phyloP scores from a whole-genome alignment of 2,797 vertebrate species.

The Sphaeramia orbicularis region DNA sequence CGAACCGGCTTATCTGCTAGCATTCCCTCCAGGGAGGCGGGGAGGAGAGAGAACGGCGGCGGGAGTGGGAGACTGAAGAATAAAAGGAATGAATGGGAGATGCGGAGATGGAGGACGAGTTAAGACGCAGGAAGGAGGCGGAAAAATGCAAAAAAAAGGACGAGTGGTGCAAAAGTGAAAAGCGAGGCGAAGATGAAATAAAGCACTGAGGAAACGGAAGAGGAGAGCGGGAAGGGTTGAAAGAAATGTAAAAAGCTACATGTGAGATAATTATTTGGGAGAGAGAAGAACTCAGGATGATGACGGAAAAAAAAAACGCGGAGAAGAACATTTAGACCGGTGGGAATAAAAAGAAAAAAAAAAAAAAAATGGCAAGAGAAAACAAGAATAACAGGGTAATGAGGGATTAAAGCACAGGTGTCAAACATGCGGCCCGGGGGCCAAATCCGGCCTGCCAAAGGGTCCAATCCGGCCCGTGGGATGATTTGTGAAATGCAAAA shows the following conservation, averaged over 20 bases:
- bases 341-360: background rate
- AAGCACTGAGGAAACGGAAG: constrained; percentile 10
- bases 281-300: background rate
- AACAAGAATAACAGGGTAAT: background rate
- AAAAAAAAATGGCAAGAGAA: constrained; percentile 8
- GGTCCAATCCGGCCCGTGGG: too few relatives aligned
- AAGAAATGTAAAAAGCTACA: background rate
- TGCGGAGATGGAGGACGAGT: constrained; percentile 21
- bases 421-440: too few relatives aligned
- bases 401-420: too few relatives aligned
- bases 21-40: constrained; percentile 33
- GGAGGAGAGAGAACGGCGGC: constrained; percentile 23
- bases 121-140: constrained; percentile 25
- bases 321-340: background rate
- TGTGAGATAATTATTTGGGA: constrained; percentile 34
- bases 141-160: constrained; percentile 16
- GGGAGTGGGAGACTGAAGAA: background rate
- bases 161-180: constrained; percentile 16
- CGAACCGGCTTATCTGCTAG: constrained; percentile 50
- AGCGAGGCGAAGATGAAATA: constrained; percentile 8
- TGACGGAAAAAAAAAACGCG: background rate
- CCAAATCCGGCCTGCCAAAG: too few relatives aligned
- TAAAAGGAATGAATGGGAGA: constrained; percentile 24
- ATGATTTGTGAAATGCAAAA: too few relatives aligned
- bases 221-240: background rate